Base-by-base conservation (phyloP, 1,140 invertebrate genomes). In the Psilanteris sp. region DNA sequence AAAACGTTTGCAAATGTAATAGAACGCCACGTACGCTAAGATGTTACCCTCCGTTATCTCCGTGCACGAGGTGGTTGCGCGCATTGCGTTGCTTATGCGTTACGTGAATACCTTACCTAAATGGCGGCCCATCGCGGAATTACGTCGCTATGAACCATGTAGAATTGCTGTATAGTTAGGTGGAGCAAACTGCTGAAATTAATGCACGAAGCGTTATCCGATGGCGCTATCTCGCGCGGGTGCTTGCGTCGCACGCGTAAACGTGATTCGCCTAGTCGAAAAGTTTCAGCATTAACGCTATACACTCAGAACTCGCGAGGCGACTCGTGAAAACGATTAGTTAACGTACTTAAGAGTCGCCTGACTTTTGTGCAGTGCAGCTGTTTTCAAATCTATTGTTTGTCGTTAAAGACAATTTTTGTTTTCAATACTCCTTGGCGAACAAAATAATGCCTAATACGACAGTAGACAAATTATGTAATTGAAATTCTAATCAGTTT, bases 41-140 rank as follows among this genome's bases (percentile, higher is more conserved):
- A 78, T 78, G 76, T 74, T 66, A 74, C 70, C 46, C 67, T 71
- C 59, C 44, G 78, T 84, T 84, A 84, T 84, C 82, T 84, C 54
- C 77, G 81, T 81, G 82, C 78, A 81, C 79, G 81, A 79, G 79
- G 76, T 80, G 67, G 74, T 57, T 79, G 81, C 75, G 78, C 78
- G 75, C 61, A 14, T 72, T 66, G 52, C 72, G 74, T 82, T 82
- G 80, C 82, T 84, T 84, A 84, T 82, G 82, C 78, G 81, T 81
- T 82, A 83, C 82, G 82, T 83, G 82, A 83, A 84, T 81, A 78
- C 78, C 79, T 83, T 83, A 81, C 79, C 64, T 75, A 80, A 83
- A 76, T 55, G 77, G 77, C 46, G 43, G 70, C 34, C 34, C 70
- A 66, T 70, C 32, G 64, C 48, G 13, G 59, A 68, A 57, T 66